A percentile compares a stretch with the other conserved stretches of the same genome.
Conservation (phyloP, 2,113 vertebrate species). For the Synchiropus splendidus region DNA sequence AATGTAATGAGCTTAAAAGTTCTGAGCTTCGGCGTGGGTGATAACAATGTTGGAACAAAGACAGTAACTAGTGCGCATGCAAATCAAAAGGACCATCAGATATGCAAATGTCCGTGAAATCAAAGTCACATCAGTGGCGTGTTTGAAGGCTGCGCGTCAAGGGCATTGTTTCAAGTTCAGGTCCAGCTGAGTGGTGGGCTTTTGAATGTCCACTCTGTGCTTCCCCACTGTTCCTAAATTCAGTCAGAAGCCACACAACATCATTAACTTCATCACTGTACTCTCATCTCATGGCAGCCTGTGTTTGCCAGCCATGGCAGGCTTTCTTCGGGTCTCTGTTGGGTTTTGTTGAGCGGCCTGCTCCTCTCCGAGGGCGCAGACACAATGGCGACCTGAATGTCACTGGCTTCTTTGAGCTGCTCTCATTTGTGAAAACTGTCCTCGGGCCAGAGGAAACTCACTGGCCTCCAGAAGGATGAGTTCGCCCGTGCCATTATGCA, state of each 20-base stretch:
- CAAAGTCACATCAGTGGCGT: slow-evolving; percentile 4
- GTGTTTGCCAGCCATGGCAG: slow-evolving; percentile 30
- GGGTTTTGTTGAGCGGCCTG: slow-evolving; percentile 30
- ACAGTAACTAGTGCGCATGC: not conserved
- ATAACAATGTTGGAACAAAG: slow-evolving; percentile 1
- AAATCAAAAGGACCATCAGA: slow-evolving; percentile 4
- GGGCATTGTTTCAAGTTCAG: slow-evolving; percentile 24
- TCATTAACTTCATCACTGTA: slow-evolving; percentile 33
- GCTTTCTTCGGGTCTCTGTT: slow-evolving; percentile 38
- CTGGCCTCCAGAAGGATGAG: slow-evolving; percentile 29
- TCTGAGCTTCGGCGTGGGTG: not conserved
- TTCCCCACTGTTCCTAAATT: slow-evolving; percentile 27
- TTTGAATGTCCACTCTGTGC: slow-evolving; percentile 15
- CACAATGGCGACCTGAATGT: slow-evolving; percentile 56
- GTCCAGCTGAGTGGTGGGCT: slow-evolving; percentile 11
- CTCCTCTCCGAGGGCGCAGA: slow-evolving; percentile 39
- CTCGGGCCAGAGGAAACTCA: slow-evolving; percentile 44
- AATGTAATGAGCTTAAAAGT: too few species aligned
- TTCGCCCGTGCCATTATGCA: too few species aligned
- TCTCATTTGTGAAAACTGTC: slow-evolving; percentile 55
- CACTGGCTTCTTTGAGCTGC: slow-evolving; percentile 53
- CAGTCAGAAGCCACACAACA: slow-evolving; percentile 20
- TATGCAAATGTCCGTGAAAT: slow-evolving; percentile 18
- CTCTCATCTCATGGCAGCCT: slow-evolving; percentile 38
- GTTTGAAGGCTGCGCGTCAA: slow-evolving; percentile 22